Conservation (phyloP, 2,113 vertebrate species). For the Pipra filicauda region DNA sequence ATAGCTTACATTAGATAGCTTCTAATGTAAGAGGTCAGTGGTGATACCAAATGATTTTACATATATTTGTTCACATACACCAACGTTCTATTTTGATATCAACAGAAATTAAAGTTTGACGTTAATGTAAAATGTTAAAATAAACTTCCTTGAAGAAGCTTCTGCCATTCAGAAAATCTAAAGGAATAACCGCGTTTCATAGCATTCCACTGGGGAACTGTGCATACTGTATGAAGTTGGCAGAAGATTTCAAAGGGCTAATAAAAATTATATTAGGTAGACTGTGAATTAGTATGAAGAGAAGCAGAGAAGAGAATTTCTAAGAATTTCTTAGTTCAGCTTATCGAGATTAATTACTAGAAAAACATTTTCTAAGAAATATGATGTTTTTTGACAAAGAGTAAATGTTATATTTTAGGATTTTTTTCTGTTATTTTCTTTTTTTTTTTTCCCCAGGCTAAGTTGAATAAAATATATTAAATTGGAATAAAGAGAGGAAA, state of each 20-base stretch:
- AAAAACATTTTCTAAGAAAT: neutral
- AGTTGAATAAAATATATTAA: neutral
- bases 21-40: neutral
- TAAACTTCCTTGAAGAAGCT: neutral
- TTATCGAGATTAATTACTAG: neutral
- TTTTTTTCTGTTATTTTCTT: neutral
- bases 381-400: neutral
- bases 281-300: neutral
- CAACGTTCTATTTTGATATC: neutral
- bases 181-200: neutral
- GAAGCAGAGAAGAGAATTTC: neutral
- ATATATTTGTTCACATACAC: neutral
- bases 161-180: neutral
- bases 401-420: neutral
- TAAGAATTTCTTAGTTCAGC: neutral
- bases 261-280: neutral
- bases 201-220: neutral
- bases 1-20: neutral
- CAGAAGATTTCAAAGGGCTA: neutral
- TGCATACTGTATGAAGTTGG: neutral
- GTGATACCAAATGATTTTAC: neutral
- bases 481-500: neutral
- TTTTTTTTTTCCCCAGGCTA: neutral
- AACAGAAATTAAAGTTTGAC: neutral
- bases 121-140: neutral